Percentiles rank a stretch among this genome's conserved stretches.
These are phyloP conservation scores for Caenorhabditis auriculariae DNA, from an alignment of 2,888 invertebrate species.

Conservation along the genomic window DNA sequence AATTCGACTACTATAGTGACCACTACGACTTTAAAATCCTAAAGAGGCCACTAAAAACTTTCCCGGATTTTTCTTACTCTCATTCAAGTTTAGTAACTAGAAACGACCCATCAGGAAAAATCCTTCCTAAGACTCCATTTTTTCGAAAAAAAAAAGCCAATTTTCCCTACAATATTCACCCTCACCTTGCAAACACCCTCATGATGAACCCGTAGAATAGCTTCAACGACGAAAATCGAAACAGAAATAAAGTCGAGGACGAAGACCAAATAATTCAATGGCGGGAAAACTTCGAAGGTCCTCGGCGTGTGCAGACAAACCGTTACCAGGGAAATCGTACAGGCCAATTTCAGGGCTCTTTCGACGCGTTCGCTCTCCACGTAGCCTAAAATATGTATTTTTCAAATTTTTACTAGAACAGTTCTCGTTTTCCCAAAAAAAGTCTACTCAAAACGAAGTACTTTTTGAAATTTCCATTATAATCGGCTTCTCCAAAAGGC, in stretches of 20 bases:
- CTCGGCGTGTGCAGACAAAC: slow-evolving; percentile 96
- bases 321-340: slow-evolving; percentile 65
- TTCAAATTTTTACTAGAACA: too few species aligned
- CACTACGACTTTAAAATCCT: too few species aligned
- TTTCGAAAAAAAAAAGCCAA: too few species aligned
- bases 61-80: too few species aligned
- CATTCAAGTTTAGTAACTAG: too few species aligned
- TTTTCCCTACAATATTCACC: too few species aligned
- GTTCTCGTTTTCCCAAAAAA: not conserved
- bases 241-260: slow-evolving; percentile 85
- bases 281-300: slow-evolving; percentile 86
- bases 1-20: too few species aligned
- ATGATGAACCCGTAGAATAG: slow-evolving; percentile 97
- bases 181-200: slow-evolving; percentile 83
- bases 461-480: not conserved
- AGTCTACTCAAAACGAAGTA: not conserved
- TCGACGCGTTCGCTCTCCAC: slow-evolving; percentile 40
- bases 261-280: slow-evolving; percentile 78
- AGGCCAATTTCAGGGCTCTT: slow-evolving; percentile 45
- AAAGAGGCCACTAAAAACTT: too few species aligned
- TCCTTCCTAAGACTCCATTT: too few species aligned
- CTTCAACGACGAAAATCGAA: slow-evolving; percentile 91
- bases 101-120: too few species aligned
- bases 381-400: slow-evolving; percentile 37
- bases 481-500: too few species aligned